Base-by-base conservation (phyloP, 2,888 invertebrate species). In the Himalopsyche tibetana region DNA sequence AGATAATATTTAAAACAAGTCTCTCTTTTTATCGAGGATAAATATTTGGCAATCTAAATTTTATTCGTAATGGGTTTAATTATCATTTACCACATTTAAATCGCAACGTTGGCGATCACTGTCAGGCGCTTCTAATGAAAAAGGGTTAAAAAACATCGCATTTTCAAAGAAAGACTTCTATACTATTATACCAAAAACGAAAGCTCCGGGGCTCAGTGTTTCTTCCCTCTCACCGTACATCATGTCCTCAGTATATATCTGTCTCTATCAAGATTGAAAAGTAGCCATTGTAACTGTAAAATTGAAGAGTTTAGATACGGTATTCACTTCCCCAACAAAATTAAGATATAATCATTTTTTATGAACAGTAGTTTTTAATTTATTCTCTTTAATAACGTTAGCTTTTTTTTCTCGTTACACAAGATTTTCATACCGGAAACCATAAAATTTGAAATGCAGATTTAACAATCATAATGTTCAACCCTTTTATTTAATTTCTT, bases 231-330 rank as follows among this genome's bases (percentile, higher is more conserved):
- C 79, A 4, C 80, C 15, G 56, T n/a, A 55, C 40, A 38, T 36
- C 82, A 17, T 38, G 45, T 74, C 42, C 19, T 36, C 82, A 19
- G 38, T 36, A 28, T 56, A 63, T 80, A 40, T 55, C 28, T 56
- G 79, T 74, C 81, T 51, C 82, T 74, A 2, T 83, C 84, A 40
- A 9, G 38, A 42, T 63, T 51, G 63, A 51, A 63, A 84, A 87
- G 87, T 83, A 84, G 82, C 83, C 84, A 87, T 87, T 87, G 87
- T 87, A 86, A 86, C 84, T 82, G 63, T 84, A 84, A 87, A 87
- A 87, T 87, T 87, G 86, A 84, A 87, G 86, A 80, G 86, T 82
- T 55, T 63, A 28, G 79, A 79, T 83, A 83, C 56, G 83, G 87
- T 85, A 86, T 87, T 87, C 87, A 86, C 84, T 69, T 84, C 80